Evolutionary conservation across 2,113 vertebrate species (phyloP), one percentile per base, ranked within the genome.

Genomic region (Gambusia affinis): DNA sequence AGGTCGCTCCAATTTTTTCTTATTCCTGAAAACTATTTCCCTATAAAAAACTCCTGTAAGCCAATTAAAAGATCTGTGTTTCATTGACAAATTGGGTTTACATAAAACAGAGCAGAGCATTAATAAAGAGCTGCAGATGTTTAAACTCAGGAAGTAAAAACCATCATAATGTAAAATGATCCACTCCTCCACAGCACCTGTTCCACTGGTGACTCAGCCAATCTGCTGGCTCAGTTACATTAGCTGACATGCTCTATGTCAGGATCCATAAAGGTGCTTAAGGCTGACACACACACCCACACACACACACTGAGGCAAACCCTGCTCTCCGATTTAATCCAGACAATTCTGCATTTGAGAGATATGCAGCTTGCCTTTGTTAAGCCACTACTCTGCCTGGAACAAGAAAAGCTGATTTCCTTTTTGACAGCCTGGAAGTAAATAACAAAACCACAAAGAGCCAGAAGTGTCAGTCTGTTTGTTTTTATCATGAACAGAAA

Each of bases 341-440:
- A 70, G 74, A 64, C 57, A 61, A 57, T 61, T 79, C 72, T 77
- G 85, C 17, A 22, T 27, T 0, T 39, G n/a, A 35, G 79, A 78
- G 87, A 86, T 80, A 75, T 42, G 68, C 67, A 5, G 78, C 73
- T 76, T 72, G 33, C 54, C 78, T 81, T 79, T 76, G 84, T 81
- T 70, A 64, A 66, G 66, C n/a, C 30, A 7, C 72, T 35, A n/a
- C 78, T 64, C 62, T 19, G 30, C 61, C 63, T 61, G 44, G 33
- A 79, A 70, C 4, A 54, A 28, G 66, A 62, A 31, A 70, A 68
- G 27, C 62, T 7, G 54, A 61, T 67, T 78, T 67, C 44, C 31
- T 33, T 75, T 61, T 29, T 75, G 2, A 37, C 47, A 1, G 62
- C 67, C 61, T 3, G 44, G 37, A 75, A 86, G 61, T 28, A 72